Conservation (phyloP, 2,797 vertebrate genomes). For the Podargus strigoides region DNA sequence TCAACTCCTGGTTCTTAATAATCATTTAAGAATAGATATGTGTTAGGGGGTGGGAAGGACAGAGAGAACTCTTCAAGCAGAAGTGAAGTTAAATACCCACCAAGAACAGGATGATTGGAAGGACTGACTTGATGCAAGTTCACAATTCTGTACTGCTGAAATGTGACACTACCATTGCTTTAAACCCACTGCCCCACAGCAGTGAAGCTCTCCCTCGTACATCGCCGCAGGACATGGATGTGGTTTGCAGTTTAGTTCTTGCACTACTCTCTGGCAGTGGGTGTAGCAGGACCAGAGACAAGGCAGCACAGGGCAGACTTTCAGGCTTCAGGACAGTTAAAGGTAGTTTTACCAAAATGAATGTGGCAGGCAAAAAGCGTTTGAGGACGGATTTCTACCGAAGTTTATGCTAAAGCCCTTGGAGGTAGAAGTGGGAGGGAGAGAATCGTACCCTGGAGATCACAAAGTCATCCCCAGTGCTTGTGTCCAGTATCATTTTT, state of each 20-base stretch:
- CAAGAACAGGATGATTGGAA: background rate
- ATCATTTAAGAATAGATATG: background rate
- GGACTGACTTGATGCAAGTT: background rate
- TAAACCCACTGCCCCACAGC: rapidly evolving
- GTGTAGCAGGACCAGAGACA: background rate
- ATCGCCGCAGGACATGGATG: too few relatives aligned
- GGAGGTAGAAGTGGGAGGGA: background rate
- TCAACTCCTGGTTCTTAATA: background rate
- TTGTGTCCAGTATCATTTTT: background rate
- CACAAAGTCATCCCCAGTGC: background rate
- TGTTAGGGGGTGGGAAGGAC: background rate
- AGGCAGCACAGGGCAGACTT: background rate
- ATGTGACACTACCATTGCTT: background rate
- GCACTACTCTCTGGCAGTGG: background rate
- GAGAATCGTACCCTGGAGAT: background rate
- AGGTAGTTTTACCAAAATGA: background rate
- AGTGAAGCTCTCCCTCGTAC: background rate
- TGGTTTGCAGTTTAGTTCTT: background rate
- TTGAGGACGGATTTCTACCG: background rate
- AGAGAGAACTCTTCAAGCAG: background rate
- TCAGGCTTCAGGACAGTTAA: background rate
- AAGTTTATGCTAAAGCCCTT: background rate
- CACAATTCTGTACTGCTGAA: background rate
- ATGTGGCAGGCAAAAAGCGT: background rate
- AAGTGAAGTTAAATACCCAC: background rate